Evolutionary conservation across 1,140 invertebrate species (phyloP), one percentile per base, ranked within the genome.

Genomic region (Ips typographus): DNA sequence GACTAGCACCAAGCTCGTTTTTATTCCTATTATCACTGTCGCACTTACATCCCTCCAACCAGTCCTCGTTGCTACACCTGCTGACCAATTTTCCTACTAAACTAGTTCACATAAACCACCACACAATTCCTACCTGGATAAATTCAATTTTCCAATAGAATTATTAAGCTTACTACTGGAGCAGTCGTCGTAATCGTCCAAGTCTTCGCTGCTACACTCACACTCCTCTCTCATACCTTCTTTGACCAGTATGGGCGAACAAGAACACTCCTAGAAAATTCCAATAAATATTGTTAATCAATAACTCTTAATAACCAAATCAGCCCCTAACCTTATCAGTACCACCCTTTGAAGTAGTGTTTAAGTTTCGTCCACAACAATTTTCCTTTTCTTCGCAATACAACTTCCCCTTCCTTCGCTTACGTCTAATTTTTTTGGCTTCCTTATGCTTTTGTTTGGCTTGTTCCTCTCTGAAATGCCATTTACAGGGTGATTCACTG

Each of bases 341-440:
- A 43, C 4, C 36, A n/a, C 22, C 6, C 4, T 43, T 36, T n/a
- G 8, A 5, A 62, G 39, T 38, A 62, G 4, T 22, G 39, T 53
- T 36, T 58, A 6, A 66, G 42, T 49, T 71, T 71, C 3, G 71
- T 66, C 75, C 75, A 40, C 74, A 75, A 57, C 76, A 77, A 67
- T 76, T 77, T 39, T 76, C 73, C 51, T 77, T 75, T 3, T 70
- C 72, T 38, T 78, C 73, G 38, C 74, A 72, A 38, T 74, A 73
- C 1, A 59, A 60, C 62, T 72, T 77, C 8, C 64, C 79, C 85
- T 88, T 94, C 86, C 92, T 94, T 80, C 93, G 92, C 79, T 90
- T 90, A 73, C 91, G 83, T 77, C 90, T 94, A 39, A 94, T 86
- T 80, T 94, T 90, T 78, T 95, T 93, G 75, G 92, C 89, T 82